Evolutionary conservation across 2,113 vertebrate genomes (phyloP).

Genomic region (Melanerpes aurifrons): DNA sequence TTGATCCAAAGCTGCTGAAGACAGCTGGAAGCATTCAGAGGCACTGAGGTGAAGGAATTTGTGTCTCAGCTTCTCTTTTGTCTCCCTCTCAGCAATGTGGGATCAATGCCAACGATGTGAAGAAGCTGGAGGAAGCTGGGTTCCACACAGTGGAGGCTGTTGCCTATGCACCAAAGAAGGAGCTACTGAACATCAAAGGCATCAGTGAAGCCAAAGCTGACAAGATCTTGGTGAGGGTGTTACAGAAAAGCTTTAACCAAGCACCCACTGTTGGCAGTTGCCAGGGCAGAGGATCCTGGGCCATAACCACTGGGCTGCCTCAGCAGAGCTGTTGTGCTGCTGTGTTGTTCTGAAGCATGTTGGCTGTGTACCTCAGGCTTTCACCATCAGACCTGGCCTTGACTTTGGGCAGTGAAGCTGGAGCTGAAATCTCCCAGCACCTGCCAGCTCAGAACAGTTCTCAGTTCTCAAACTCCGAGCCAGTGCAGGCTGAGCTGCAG

Average conservation of each 20-base stretch:
- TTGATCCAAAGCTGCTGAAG: neutral
- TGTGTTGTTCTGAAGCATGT: neutral
- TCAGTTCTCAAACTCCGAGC: neutral
- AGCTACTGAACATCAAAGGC: constrained; percentile 95
- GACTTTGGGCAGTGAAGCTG: neutral
- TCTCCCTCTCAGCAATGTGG: constrained; percentile 86
- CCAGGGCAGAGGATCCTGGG: neutral
- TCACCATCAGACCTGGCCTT: neutral
- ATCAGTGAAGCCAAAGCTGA: constrained; percentile 98
- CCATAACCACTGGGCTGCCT: accelerated
- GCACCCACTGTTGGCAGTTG: neutral
- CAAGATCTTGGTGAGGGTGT: constrained; percentile 88
- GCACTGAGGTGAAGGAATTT: neutral
- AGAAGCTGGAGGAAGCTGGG: constrained; percentile 95
- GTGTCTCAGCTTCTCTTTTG: neutral
- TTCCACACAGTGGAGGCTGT: constrained; percentile 97
- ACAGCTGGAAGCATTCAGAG: neutral
- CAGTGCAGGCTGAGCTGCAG: neutral
- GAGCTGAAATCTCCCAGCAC: neutral
- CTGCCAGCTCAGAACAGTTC: neutral
- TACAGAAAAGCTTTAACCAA: neutral
- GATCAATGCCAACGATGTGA: constrained; percentile 92
- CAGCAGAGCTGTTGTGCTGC: too few relatives aligned
- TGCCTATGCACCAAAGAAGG: constrained; percentile 96
- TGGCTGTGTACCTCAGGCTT: too few relatives aligned